phyloP scores from a whole-genome alignment of 2,797 vertebrate genomes.

The Simalia tracyae region DNA sequence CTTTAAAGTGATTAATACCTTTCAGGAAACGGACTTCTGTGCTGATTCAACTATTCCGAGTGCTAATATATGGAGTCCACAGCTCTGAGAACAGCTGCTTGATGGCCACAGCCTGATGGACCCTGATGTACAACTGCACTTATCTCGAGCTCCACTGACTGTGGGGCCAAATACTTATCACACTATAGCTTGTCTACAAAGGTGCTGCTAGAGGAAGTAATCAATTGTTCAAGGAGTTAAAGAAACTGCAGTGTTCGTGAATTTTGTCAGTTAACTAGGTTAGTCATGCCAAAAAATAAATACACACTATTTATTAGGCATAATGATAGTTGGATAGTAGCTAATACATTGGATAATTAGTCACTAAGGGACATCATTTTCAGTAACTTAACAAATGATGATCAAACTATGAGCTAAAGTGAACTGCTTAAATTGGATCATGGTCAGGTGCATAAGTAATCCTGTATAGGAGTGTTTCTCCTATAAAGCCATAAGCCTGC shows the following conservation, averaged over 20 bases:
- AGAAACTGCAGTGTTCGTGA: constrained; percentile 57
- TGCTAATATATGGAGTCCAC: constrained; percentile 69
- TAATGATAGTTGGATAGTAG: neutral
- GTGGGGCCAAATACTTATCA: constrained; percentile 66
- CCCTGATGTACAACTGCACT: constrained; percentile 64
- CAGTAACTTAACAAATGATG: constrained; percentile 46
- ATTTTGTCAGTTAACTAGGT: constrained; percentile 43
- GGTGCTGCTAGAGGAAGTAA: constrained; percentile 54
- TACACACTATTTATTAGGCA: constrained; percentile 8
- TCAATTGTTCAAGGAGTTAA: constrained; percentile 58
- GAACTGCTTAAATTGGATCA: neutral
- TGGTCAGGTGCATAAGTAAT: neutral
- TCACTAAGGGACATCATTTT: constrained; percentile 11
- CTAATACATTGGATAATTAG: neutral
- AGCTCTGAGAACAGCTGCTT: constrained; percentile 67
- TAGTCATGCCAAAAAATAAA: constrained; percentile 47
- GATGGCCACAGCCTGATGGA: constrained; percentile 65
- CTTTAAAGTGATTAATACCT: constrained; percentile 71
- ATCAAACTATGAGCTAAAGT: constrained; percentile 53
- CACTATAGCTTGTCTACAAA: constrained; percentile 44
- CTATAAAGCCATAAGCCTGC: neutral
- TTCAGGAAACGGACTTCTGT: constrained; percentile 70
- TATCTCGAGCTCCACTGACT: constrained; percentile 64
- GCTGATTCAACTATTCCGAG: constrained; percentile 73
- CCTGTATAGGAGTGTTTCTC: constrained; percentile 43